Evolutionary conservation across 2,888 invertebrate species (phyloP), one percentile per base, ranked within the genome.

Genomic region (Drosophila falleni): DNA sequence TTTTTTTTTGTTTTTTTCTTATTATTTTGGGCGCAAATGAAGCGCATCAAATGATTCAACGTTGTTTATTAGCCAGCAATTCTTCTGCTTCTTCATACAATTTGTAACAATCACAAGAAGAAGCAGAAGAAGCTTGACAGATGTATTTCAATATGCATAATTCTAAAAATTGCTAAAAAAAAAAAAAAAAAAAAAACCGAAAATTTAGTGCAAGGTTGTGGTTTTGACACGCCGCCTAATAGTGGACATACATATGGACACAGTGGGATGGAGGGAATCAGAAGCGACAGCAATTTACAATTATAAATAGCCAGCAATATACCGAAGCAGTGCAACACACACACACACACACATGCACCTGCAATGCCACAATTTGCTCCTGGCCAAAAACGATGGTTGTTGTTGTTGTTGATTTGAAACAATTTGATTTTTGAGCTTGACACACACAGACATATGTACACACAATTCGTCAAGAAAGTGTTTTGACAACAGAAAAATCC

Each of bases 161-260:
- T 88, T 89, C 83, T 81, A 87, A 70, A 83, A 88, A 83, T 83
- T 80, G 78, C 56, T 55, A 39, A 44, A 42, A 50, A 15, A 5
- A 19, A 35, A n/a, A 37, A 46, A 29, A 23, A 42, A 35, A 54
- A 47, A 31, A 61, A 42, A 68, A 46, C 5, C 13, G 56, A 64
- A 82, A 80, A 84, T 84, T 68, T 69, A 74, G 84, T 84, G 84
- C 84, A 84, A 84, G 84, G 84, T 87, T 87, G 77, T 74, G 84
- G 67, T 89, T 84, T 84, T 84, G 87, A 87, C 84, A 87, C 87
- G 73, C 63, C 73, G 71, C 51, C 33, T 65, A 42, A 56, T 54
- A 37, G 42, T 50, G 31, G 67, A 11, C 47, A 31, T 29, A n/a
- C 35, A 35, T 5, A 44, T 47, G 71, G 55, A 15, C 11, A 41